These are phyloP conservation scores for Dryomyza anilis DNA, from an alignment of 2,888 invertebrate species.

Conservation along the genomic window DNA sequence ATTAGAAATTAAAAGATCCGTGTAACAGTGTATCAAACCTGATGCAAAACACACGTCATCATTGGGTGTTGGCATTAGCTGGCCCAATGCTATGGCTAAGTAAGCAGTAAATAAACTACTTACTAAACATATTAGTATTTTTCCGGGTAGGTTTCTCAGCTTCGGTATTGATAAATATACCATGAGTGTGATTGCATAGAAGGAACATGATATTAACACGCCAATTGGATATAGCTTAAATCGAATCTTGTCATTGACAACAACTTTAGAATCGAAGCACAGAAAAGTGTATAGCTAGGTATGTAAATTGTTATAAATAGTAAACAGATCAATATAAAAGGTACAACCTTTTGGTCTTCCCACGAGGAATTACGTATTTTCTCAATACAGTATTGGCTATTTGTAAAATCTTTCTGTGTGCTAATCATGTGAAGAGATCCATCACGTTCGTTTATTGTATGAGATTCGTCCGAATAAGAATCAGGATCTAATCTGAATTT, in stretches of 20 bases:
- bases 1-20: background rate
- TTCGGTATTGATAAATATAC: constrained; percentile 71
- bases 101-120: constrained; percentile 71
- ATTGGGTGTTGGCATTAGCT: constrained; percentile 61
- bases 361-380: constrained; percentile 42
- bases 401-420: constrained; percentile 45
- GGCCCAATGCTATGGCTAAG: constrained; percentile 66
- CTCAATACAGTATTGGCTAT: constrained; percentile 55
- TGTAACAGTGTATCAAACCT: constrained; percentile 60
- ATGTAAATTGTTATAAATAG: constrained; percentile 15
- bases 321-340: background rate
- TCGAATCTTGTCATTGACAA: constrained; percentile 52
- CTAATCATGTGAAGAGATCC: constrained; percentile 49
- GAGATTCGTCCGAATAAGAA: constrained; percentile 46
- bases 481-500: constrained; percentile 54
- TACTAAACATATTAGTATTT: constrained; percentile 74
- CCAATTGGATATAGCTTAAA: constrained; percentile 58
- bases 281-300: constrained; percentile 55
- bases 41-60: constrained; percentile 62
- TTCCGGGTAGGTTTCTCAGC: constrained; percentile 75
- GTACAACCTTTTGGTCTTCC: constrained; percentile 47
- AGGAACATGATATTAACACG: constrained; percentile 69
- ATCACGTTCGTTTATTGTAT: constrained; percentile 50
- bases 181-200: constrained; percentile 69
- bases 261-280: constrained; percentile 54